Conservation (phyloP, 1,140 invertebrate genomes). For the Ceratosolen solmsi region DNA sequence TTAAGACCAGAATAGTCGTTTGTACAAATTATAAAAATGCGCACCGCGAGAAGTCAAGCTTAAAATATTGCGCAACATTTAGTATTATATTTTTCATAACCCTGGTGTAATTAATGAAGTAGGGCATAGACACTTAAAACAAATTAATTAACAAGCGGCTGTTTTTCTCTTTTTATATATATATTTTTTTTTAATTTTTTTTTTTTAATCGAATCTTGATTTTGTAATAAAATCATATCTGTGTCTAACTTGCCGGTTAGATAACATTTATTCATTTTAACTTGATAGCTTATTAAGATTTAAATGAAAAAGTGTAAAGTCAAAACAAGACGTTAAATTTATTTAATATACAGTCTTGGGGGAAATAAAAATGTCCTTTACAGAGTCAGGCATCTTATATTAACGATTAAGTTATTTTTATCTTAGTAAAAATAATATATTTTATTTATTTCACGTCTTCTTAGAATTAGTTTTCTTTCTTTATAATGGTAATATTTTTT, state of each 20-base stretch:
- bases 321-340: conserved; percentile 11
- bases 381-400: conserved; percentile 34
- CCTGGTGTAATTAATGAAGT: conserved; percentile 65
- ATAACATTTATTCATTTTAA: conserved; percentile 30
- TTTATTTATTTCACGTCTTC: conserved; percentile 36
- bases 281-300: conserved; percentile 26
- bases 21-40: conserved; percentile 64
- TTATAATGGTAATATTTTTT: conserved; percentile 12
- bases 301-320: background rate
- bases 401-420: conserved; percentile 29
- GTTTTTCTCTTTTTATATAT: background rate
- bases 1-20: conserved; percentile 58
- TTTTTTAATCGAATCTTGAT: conserved; percentile 1
- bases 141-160: conserved; percentile 50
- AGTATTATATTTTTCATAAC: conserved; percentile 74
- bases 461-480: conserved; percentile 15
- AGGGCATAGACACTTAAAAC: conserved; percentile 59
- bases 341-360: background rate
- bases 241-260: conserved; percentile 35
- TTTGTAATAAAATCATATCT: conserved; percentile 32
- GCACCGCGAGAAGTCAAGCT: conserved; percentile 59
- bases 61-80: conserved; percentile 66
- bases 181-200: background rate
- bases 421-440: conserved; percentile 7
- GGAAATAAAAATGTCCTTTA: conserved; percentile 3